phyloP scores from a whole-genome alignment of 1,140 invertebrate genomes.

The Pseudomyrmex sp. region DNA sequence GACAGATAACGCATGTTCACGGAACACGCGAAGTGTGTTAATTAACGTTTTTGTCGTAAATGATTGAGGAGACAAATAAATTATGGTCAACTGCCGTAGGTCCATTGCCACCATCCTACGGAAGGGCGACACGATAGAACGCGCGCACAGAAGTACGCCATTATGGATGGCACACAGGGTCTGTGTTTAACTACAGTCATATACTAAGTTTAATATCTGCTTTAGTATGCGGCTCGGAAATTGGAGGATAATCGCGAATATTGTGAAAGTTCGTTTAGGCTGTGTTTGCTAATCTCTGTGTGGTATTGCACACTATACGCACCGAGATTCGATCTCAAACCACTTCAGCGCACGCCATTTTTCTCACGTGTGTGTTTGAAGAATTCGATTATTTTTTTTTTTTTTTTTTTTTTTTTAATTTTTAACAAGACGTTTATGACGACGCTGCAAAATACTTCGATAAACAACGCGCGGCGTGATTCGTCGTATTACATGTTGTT shows the following conservation, averaged over 20 bases:
- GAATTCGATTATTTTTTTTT: not conserved
- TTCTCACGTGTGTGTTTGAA: not conserved
- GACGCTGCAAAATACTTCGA: not conserved
- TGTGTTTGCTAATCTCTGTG: not conserved
- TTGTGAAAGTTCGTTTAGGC: slow-evolving; percentile 79
- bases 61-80: slow-evolving; percentile 61
- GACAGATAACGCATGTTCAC: slow-evolving; percentile 18
- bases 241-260: slow-evolving; percentile 73
- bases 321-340: slow-evolving; percentile 15
- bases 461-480: not conserved
- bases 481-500: too few relatives aligned
- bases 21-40: slow-evolving; percentile 49
- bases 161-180: slow-evolving; percentile 61
- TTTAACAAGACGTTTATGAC: too few relatives aligned
- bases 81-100: slow-evolving; percentile 65
- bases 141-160: slow-evolving; percentile 35
- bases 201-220: slow-evolving; percentile 84
- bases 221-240: slow-evolving; percentile 62
- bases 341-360: not conserved
- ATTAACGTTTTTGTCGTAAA: slow-evolving; percentile 55
- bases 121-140: slow-evolving; percentile 27
- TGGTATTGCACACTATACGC: too few relatives aligned
- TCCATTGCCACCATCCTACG: slow-evolving; percentile 49
- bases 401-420: too few relatives aligned
- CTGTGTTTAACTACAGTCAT: slow-evolving; percentile 84